These are phyloP conservation scores for Drosophila seguyi DNA, from an alignment of 1,140 invertebrate species.

Conservation along the genomic window DNA sequence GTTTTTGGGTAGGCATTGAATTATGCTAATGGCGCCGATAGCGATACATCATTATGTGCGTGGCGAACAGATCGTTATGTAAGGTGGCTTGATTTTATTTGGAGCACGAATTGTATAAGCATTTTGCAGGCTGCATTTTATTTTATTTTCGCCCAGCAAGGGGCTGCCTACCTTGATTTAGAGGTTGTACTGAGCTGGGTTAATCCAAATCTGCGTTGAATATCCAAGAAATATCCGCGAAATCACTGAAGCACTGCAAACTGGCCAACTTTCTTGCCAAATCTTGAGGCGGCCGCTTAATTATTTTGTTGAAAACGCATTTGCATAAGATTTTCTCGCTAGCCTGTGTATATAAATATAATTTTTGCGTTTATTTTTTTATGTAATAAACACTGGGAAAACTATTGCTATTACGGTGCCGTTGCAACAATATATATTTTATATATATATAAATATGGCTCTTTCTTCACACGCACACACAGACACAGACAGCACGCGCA, in stretches of 20 bases:
- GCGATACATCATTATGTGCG: slow-evolving; percentile 72
- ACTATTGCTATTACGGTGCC: slow-evolving; percentile 54
- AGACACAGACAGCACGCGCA: slow-evolving; percentile 34
- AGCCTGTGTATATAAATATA: slow-evolving; percentile 18
- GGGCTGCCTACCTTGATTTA: slow-evolving; percentile 43
- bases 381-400: slow-evolving; percentile 73
- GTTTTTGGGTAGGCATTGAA: slow-evolving; percentile 54
- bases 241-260: slow-evolving; percentile 35
- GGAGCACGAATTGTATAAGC: slow-evolving; percentile 65
- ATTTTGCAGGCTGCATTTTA: slow-evolving; percentile 35
- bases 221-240: slow-evolving; percentile 29
- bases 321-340: slow-evolving; percentile 52
- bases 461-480: slow-evolving; percentile 78
- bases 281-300: slow-evolving; percentile 49
- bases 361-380: slow-evolving; percentile 44
- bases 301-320: slow-evolving; percentile 57
- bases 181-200: slow-evolving; percentile 46
- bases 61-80: slow-evolving; percentile 49
- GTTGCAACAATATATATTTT: slow-evolving; percentile 52
- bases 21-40: slow-evolving; percentile 67
- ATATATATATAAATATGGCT: slow-evolving; percentile 67
- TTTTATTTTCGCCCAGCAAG: background rate
- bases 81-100: slow-evolving; percentile 21
- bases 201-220: slow-evolving; percentile 34
- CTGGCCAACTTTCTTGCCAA: slow-evolving; percentile 51